Percentiles rank a stretch among this genome's conserved stretches.
These are phyloP conservation scores for Patella vulgata DNA, from an alignment of 1,140 invertebrate genomes.

Conservation along the genomic window DNA sequence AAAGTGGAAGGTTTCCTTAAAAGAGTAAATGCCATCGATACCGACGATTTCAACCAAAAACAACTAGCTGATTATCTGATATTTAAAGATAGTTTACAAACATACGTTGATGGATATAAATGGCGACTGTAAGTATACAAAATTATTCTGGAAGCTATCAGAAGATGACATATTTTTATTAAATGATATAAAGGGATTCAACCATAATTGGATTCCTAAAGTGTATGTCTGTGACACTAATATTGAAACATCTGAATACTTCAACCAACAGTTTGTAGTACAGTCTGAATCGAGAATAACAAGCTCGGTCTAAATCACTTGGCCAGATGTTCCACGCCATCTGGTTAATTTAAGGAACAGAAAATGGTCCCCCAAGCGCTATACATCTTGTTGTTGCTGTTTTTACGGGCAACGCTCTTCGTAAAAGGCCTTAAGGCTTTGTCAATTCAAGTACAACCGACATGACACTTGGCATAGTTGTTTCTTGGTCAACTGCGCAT, in stretches of 20 bases:
- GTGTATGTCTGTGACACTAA: neutral
- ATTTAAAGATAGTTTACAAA: neutral
- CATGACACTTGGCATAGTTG: too few relatives aligned
- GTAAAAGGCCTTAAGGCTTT: too few relatives aligned
- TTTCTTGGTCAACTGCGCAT: too few relatives aligned
- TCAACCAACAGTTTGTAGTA: neutral
- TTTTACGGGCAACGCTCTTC: too few relatives aligned
- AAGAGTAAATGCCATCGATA: neutral
- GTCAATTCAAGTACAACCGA: too few relatives aligned
- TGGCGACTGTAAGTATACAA: conserved; percentile 7
- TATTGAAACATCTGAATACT: neutral
- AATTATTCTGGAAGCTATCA: conserved; percentile 1
- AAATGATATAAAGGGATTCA: neutral
- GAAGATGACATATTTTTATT: neutral
- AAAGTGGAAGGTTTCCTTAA: conserved; percentile 1
- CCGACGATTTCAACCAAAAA: neutral
- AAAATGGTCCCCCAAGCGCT: too few relatives aligned
- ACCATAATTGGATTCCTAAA: neutral
- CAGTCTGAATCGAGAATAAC: neutral
- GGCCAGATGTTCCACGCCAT: too few relatives aligned
- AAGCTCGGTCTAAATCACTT: neutral
- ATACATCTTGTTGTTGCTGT: too few relatives aligned
- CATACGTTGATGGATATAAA: conserved; percentile 1
- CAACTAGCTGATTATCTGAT: conserved; percentile 6
- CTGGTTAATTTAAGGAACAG: too few relatives aligned